Conservation (phyloP, 2,797 vertebrate genomes). For the Cuculus canorus region DNA sequence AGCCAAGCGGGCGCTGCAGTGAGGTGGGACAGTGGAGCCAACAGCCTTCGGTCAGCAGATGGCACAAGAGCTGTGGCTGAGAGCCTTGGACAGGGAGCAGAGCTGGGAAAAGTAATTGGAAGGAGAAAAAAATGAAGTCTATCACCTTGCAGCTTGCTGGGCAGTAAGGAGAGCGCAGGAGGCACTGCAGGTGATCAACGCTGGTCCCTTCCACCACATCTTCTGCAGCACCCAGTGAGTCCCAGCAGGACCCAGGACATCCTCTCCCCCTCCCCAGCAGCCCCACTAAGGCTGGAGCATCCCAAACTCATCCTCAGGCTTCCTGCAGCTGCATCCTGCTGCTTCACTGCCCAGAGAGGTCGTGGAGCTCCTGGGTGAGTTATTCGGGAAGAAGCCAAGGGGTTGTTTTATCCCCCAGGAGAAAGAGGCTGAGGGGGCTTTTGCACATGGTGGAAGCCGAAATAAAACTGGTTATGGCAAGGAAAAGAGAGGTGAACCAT, state of each 20-base stretch:
- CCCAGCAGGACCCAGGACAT: neutral
- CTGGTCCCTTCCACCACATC: neutral
- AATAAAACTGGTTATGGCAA: neutral
- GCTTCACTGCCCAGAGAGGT: accelerated
- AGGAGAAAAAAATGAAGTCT: neutral
- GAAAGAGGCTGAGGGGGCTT: neutral
- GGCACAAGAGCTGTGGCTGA: constrained; percentile 38
- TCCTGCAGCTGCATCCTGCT: neutral
- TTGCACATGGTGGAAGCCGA: neutral
- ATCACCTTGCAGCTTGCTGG: neutral
- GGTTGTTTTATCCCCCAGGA: neutral
- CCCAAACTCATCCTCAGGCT: neutral
- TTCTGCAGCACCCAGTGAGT: neutral
- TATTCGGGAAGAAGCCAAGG: no score
- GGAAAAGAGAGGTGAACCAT: neutral
- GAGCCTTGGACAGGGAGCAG: neutral
- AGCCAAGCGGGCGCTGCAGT: neutral
- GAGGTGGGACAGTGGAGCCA: neutral
- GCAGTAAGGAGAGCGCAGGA: neutral
- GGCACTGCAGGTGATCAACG: accelerated
- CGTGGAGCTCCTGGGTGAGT: neutral
- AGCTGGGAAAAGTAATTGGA: neutral
- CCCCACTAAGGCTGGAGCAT: neutral
- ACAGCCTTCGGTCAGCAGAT: constrained; percentile 9
- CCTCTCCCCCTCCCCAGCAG: neutral